These are phyloP conservation scores for Microcebus ravelobensis DNA, from an alignment of 2,113 vertebrate species.

Conservation along the genomic window DNA sequence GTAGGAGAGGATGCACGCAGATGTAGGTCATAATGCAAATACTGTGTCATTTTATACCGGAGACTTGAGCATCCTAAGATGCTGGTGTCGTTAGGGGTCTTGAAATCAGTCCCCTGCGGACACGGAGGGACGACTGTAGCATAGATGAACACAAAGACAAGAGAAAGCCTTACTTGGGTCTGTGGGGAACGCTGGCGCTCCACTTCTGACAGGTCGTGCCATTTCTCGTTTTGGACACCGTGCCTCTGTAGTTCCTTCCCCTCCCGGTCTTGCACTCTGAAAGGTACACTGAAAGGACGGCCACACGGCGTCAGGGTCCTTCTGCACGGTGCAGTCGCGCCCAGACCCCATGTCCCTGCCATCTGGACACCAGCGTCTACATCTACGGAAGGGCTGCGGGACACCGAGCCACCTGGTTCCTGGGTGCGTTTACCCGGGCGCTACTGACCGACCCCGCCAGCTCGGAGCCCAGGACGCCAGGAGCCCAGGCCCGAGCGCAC, in stretches of 20 bases:
- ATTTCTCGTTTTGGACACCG: slow-evolving; percentile 3
- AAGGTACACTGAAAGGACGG: slow-evolving; percentile 65
- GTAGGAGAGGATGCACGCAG: neutral
- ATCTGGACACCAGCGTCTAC: fast-evolving
- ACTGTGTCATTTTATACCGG: neutral
- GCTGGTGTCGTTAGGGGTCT: neutral
- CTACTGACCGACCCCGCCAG: fast-evolving
- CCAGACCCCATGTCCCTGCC: fast-evolving
- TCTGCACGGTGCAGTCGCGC: fast-evolving
- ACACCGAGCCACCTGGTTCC: fast-evolving
- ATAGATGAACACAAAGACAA: fast-evolving
- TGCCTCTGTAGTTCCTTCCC: slow-evolving; percentile 67
- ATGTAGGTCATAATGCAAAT: neutral
- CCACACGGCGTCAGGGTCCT: neutral
- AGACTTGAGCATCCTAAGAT: neutral
- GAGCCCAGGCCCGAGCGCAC: neutral
- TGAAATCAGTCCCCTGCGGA: neutral
- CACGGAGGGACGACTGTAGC: neutral
- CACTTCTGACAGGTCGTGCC: slow-evolving; percentile 68
- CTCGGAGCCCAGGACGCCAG: fast-evolving
- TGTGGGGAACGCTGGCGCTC: neutral
- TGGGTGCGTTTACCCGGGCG: neutral
- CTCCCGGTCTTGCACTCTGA: slow-evolving; percentile 72
- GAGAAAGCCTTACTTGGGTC: slow-evolving; percentile 51
- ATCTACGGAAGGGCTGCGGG: too few species aligned